Conservation (phyloP, 2,797 vertebrate genomes). For the Tolypeutes matacus region DNA sequence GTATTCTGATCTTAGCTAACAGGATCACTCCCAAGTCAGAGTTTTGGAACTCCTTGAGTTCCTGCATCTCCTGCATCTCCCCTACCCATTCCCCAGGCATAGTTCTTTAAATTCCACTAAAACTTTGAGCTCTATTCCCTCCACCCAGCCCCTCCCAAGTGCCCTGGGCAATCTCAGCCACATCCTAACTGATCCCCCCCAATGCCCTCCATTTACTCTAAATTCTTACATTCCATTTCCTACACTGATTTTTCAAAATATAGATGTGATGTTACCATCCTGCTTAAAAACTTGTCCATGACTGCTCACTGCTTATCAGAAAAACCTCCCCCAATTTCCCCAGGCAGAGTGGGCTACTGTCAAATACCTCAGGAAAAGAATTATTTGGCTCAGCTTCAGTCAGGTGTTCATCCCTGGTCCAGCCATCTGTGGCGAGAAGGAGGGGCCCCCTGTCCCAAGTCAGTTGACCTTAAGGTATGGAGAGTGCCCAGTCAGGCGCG, state of each 20-base stretch:
- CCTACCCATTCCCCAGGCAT: neutral
- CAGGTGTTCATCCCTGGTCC: neutral
- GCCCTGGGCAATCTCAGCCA: neutral
- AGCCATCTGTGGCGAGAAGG: neutral
- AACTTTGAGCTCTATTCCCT: neutral
- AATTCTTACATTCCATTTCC: neutral
- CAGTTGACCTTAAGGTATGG: neutral
- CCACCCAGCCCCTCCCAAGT: neutral
- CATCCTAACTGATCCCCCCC: neutral
- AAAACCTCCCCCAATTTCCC: neutral
- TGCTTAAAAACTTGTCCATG: neutral
- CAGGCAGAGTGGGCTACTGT: neutral
- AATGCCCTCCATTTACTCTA: neutral
- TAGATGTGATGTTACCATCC: neutral
- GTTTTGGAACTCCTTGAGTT: too few species aligned
- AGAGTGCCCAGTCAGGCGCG: neutral
- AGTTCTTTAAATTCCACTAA: neutral
- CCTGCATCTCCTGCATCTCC: neutral
- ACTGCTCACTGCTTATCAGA: neutral
- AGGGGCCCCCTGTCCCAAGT: neutral
- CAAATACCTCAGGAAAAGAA: neutral
- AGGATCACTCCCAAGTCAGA: neutral
- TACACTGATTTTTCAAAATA: neutral
- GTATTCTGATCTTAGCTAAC: neutral
- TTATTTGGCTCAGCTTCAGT: neutral